phyloP scores from a whole-genome alignment of 2,113 vertebrate species.

The Notarius quadriscutis region DNA sequence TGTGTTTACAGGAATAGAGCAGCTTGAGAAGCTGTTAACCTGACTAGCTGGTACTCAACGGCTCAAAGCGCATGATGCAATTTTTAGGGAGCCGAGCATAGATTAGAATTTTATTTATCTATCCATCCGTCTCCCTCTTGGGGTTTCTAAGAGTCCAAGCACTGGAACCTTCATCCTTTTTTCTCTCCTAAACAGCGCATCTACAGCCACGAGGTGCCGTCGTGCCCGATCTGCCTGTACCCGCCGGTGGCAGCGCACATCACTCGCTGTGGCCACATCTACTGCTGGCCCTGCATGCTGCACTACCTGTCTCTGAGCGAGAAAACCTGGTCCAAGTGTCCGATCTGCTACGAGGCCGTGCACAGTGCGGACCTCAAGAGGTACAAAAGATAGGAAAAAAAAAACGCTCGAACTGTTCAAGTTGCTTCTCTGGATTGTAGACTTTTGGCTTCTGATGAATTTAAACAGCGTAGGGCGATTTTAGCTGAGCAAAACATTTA shows the following conservation, averaged over 20 bases:
- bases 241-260: constrained; percentile 94
- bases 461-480: no score
- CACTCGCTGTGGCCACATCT: constrained; percentile 96
- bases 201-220: constrained; percentile 97
- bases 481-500: no score
- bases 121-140: no score
- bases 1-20: neutral
- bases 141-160: neutral
- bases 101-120: neutral
- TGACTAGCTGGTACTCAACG: neutral
- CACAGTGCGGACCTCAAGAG: constrained; percentile 92
- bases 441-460: no score
- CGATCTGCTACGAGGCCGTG: constrained; percentile 94
- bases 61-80: neutral
- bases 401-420: neutral
- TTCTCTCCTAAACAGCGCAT: constrained; percentile 78
- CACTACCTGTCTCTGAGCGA: constrained; percentile 95
- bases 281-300: constrained; percentile 97
- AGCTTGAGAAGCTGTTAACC: neutral
- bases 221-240: constrained; percentile 97
- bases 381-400: constrained; percentile 59
- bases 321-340: constrained; percentile 95
- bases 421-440: neutral
- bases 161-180: neutral
- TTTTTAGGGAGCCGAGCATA: neutral